These are phyloP conservation scores for Ochotona curzoniae DNA, from an alignment of 2,113 vertebrate species.

Conservation along the genomic window DNA sequence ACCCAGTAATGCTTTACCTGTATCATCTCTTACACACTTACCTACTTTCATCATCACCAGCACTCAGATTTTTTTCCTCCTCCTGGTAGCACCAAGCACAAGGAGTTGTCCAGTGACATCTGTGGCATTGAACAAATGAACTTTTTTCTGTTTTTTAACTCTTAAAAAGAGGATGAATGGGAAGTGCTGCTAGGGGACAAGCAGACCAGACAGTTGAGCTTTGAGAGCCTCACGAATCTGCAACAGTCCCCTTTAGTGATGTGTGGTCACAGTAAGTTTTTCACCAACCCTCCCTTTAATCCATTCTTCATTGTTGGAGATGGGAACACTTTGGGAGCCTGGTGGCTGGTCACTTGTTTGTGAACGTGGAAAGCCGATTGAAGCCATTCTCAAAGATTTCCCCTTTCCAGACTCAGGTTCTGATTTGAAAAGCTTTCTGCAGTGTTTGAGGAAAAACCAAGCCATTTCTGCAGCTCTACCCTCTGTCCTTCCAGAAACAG, in stretches of 20 bases:
- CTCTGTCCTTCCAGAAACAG: conserved; percentile 57
- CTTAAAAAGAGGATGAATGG: neutral
- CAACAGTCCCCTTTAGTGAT: neutral
- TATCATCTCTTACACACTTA: neutral
- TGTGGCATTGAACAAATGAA: neutral
- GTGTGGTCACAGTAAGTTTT: neutral
- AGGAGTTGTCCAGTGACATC: neutral
- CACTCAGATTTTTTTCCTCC: neutral
- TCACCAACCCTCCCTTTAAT: neutral
- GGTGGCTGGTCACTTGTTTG: neutral
- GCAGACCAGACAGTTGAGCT: neutral
- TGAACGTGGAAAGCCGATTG: neutral
- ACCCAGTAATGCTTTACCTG: neutral
- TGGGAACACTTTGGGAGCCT: neutral
- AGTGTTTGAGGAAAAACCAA: conserved; percentile 54
- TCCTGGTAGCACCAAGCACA: neutral
- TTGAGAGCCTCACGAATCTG: neutral
- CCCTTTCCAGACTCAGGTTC: conserved; percentile 23
- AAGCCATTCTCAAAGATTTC: conserved; percentile 54
- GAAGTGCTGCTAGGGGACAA: neutral
- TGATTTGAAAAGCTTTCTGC: conserved; percentile 59
- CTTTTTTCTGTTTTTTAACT: neutral
- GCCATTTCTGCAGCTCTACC: neutral
- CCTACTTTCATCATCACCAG: neutral
- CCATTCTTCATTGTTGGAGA: conserved; percentile 21